phyloP scores from a whole-genome alignment of 2,113 vertebrate species.

The Rana temporaria region DNA sequence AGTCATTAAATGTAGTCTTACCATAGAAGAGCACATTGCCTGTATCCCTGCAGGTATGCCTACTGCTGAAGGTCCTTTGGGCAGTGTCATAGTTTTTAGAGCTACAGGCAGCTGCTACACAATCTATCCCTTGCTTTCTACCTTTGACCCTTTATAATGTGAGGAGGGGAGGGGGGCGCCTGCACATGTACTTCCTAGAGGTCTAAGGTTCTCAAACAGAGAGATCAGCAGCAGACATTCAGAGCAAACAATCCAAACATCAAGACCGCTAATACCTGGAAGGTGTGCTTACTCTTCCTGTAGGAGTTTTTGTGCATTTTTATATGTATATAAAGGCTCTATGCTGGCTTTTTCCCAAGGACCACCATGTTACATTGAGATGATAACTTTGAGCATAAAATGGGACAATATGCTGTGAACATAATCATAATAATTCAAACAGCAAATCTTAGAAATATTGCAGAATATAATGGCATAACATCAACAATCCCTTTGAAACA shows the following conservation, averaged over 20 bases:
- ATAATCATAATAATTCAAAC: too few species aligned
- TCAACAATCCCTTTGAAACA: too few species aligned
- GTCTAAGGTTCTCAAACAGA: slow-evolving; percentile 51
- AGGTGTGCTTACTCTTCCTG: background rate
- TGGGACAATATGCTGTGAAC: too few species aligned
- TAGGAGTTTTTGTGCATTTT: background rate
- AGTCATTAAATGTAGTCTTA: slow-evolving; percentile 3
- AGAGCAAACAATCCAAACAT: slow-evolving; percentile 1
- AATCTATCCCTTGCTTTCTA: slow-evolving; percentile 34
- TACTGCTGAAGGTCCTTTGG: background rate
- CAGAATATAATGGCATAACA: too few species aligned
- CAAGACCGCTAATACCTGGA: background rate
- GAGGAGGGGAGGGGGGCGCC: slow-evolving; percentile 17
- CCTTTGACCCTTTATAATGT: slow-evolving; percentile 32
- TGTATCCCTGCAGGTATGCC: slow-evolving; percentile 2
- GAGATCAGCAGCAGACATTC: slow-evolving; percentile 18
- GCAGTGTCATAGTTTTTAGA: slow-evolving; percentile 25
- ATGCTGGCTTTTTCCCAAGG: too few species aligned
- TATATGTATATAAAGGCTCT: too few species aligned
- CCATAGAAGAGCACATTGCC: background rate
- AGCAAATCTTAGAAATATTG: too few species aligned
- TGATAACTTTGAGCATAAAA: too few species aligned
- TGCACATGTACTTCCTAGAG: slow-evolving; percentile 30
- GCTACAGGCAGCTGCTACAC: slow-evolving; percentile 17
- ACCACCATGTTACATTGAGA: too few species aligned